Evolutionary conservation across 2,113 vertebrate species (phyloP), one percentile per base, ranked within the genome.

Genomic region (Limanda limanda): DNA sequence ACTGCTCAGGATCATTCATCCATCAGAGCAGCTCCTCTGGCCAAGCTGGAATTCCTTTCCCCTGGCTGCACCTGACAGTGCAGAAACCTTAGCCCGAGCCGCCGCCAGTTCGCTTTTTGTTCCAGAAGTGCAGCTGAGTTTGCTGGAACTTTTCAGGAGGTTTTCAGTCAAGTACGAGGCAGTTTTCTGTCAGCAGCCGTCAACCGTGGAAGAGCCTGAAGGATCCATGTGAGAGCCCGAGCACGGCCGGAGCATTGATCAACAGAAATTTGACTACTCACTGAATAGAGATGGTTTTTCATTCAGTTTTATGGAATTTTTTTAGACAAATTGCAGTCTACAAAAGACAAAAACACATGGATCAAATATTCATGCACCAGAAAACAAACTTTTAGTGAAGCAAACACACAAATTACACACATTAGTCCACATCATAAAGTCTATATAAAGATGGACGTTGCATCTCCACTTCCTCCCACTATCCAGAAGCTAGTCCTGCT

Each of bases 41-140:
- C 85, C 70, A 87, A 74, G 71, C 69, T 78, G 68, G 79, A 86
- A 86, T 90, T 86, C 78, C 74, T 88, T 88, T 82, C 72, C 70
- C 59, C 72, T 76, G 70, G 82, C 88, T 85, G 54, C 86, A 88
- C 84, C 87, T 86, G 89, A 91, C 77, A 51, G 74, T 61, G 84
- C 85, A 88, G 86, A 87, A 89, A 91, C 78, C 48, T 78, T 66
- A 86, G 54, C 68, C 74, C 15, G 5, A 76, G 51, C 63, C 81
- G n/a, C 63, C 20, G 68, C 74, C 66, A 68, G 54, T 64, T 73
- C 0, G 27, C 51, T 63, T 25, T 69, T 63, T 66, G 54, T 82
- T 87, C 64, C 73, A 79, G 71, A 82, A 80, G 78, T 67, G 74
- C 81, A 76, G 74, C 81, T 74, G 68, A 86, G 65, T 77, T 86